Evolutionary conservation across 2,797 vertebrate species (phyloP), one percentile per base, ranked within the genome.

Genomic region (Macropus fuliginosus): DNA sequence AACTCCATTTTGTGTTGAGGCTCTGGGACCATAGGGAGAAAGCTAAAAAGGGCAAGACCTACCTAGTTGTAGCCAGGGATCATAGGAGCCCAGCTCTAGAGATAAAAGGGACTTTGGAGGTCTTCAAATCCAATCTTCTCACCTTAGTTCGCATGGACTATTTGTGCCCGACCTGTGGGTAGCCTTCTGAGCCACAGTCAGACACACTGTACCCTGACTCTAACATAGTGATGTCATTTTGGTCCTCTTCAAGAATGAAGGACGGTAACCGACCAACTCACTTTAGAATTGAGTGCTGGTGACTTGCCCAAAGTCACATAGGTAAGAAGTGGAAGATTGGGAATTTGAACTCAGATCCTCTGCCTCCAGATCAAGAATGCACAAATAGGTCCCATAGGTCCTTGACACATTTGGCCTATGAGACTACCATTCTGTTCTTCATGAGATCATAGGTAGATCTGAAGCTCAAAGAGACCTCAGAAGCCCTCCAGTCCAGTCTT

Each of bases 331-430:
- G 13, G 5, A n/a, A 81, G 66, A 21, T 24, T 81, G 66, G 66
- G 21, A 18, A 81, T 46, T 81, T 40, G 66, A 81, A 46, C 21
- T 40, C 8, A 46, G 18, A 21, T 27, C 24, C 21, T 81, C 18
- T 40, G 18, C 8, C 66, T 81, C n/a, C n/a, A 81, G 21, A 27
- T 87, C 40, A 46, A 46, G 40, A 50, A 92, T 96, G 93, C 91
- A 90, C 95, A 97, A 92, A 81, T 89, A 56, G 59, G 89, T 95
- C 92, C 66, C 13, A 18, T 93, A 93, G 66, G 34, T 95, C 95
- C 94, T 52, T 96, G 52, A 92, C 92, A 93, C 92, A 54, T 9
- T 91, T 92, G 93, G 89, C 5, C 16, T 74, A 21, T 46, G 21
- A 46, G 11, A 46, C 40, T 5, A 81, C 9, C 74, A 27, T 31